A percentile compares a stretch with the other conserved stretches of the same genome.
These are phyloP conservation scores for Leucozona laternaria DNA, from an alignment of 2,888 invertebrate genomes.

Conservation along the genomic window DNA sequence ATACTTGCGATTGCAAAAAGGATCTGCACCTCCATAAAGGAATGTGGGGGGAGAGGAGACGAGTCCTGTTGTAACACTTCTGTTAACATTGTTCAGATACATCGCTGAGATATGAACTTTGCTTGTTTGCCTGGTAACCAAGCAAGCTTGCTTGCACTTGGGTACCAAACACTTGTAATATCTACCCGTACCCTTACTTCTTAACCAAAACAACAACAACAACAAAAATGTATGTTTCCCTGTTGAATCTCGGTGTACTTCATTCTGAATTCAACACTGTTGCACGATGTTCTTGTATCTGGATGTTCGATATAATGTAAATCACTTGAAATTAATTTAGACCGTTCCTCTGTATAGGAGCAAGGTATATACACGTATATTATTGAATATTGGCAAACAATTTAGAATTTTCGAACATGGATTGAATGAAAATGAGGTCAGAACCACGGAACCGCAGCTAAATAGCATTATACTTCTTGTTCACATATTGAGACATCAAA, in stretches of 20 bases:
- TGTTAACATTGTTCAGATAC: constrained; percentile 69
- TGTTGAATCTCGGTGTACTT: constrained; percentile 36
- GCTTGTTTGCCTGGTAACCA: constrained; percentile 39
- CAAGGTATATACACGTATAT: not conserved
- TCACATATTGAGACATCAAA: constrained; percentile 37
- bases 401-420: constrained; percentile 2
- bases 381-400: constrained; percentile 13
- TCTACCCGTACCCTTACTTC: constrained; percentile 42
- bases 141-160: not conserved
- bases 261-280: constrained; percentile 59
- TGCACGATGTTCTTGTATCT: constrained; percentile 69
- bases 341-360: not conserved
- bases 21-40: constrained; percentile 25
- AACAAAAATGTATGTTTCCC: constrained; percentile 52
- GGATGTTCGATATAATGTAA: constrained; percentile 73
- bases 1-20: constrained; percentile 15
- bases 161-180: constrained; percentile 53
- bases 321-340: constrained; percentile 69
- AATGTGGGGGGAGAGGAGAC: not conserved
- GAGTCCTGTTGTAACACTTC: constrained; percentile 71
- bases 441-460: constrained; percentile 11
- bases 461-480: constrained; percentile 5
- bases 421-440: constrained; percentile 48
- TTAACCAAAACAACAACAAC: not conserved
- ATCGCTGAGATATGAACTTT: constrained; percentile 61